A percentile compares a stretch with the other conserved stretches of the same genome.
phyloP scores from a whole-genome alignment of 2,113 vertebrate genomes.

The Dicrurus megarhynchus region DNA sequence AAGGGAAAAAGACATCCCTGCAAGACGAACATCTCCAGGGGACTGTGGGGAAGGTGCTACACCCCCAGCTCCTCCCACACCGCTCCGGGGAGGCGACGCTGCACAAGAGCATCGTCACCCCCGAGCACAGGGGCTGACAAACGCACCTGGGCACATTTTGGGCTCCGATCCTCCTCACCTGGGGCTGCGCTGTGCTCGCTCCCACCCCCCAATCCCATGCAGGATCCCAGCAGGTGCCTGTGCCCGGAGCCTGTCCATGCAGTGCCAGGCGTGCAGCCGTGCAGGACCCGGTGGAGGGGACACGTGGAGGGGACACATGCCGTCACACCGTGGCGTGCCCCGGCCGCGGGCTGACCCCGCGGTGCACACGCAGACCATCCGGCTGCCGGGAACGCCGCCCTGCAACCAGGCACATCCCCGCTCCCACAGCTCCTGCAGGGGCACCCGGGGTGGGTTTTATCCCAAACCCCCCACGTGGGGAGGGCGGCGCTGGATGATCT shows the following conservation, averaged over 20 bases:
- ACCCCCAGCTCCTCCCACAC: neutral
- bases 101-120: accelerated
- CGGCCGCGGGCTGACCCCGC: neutral
- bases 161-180: accelerated
- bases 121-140: neutral
- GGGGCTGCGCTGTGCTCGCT: neutral
- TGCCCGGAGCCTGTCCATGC: conserved; percentile 58
- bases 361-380: neutral
- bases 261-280: conserved; percentile 57
- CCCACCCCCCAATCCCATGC: neutral
- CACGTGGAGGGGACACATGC: conserved; percentile 63
- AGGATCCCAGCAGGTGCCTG: neutral
- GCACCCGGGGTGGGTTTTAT: neutral
- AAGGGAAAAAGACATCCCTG: no score
- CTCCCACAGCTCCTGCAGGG: neutral
- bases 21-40: neutral
- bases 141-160: neutral
- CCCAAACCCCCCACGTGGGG: neutral
- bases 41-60: neutral
- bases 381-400: neutral
- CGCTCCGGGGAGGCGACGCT: neutral
- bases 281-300: neutral
- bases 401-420: accelerated
- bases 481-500: conserved; percentile 35
- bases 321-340: conserved; percentile 24